Conservation (phyloP, 1,140 invertebrate genomes). For the Drosophila paulistorum region DNA sequence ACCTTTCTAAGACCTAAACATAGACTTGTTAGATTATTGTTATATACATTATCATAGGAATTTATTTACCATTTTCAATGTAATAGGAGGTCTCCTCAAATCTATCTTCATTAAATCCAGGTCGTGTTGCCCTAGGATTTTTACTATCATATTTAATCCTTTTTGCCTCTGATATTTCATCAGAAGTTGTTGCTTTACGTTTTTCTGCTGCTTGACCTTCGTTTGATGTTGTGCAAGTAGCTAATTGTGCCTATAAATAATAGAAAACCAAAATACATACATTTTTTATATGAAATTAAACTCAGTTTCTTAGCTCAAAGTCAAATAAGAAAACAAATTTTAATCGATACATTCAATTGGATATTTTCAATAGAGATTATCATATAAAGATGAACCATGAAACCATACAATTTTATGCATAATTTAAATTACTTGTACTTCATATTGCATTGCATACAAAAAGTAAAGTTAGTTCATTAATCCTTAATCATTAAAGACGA, state of each 20-base stretch:
- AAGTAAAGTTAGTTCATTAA: too few relatives aligned
- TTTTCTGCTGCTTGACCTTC: conserved; percentile 36
- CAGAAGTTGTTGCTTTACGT: conserved; percentile 32
- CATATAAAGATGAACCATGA: too few relatives aligned
- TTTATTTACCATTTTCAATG: conserved; percentile 94
- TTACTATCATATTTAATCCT: conserved; percentile 96
- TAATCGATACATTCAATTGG: too few relatives aligned
- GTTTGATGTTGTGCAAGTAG: conserved; percentile 15
- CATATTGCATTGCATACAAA: too few relatives aligned
- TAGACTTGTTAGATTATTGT: not conserved
- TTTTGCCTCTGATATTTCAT: conserved; percentile 26
- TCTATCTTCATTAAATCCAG: conserved; percentile 95
- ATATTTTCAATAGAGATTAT: too few relatives aligned
- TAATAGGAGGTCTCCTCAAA: conserved; percentile 98
- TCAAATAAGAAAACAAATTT: too few relatives aligned
- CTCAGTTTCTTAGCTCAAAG: too few relatives aligned
- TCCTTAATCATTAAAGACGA: too few relatives aligned
- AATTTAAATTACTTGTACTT: too few relatives aligned
- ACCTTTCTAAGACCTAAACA: conserved; percentile 96
- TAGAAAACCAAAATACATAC: not conserved
- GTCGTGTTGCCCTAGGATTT: conserved; percentile 94
- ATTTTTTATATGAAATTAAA: not conserved
- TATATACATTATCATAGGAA: not conserved
- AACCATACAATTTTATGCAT: too few relatives aligned
- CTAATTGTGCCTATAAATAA: conserved; percentile 1